Evolutionary conservation across 2,888 invertebrate species (phyloP).

Genomic region (Acrobasis suavella): DNA sequence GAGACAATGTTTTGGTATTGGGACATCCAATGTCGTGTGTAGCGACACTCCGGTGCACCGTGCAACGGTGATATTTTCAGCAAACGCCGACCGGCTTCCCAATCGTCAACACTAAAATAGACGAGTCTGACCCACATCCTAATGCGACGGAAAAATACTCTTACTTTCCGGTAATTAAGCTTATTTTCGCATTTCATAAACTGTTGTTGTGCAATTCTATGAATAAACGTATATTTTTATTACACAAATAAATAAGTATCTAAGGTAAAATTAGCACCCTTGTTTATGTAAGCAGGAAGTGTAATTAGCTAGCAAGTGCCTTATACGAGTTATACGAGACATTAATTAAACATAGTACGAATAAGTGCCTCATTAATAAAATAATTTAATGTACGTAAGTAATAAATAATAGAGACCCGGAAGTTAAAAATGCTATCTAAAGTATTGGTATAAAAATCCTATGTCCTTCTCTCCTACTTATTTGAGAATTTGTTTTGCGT

Average conservation of each 20-base stretch:
- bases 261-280: background rate
- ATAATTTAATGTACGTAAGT: no score
- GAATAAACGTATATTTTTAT: slow-evolving; percentile 4
- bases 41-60: slow-evolving; percentile 55
- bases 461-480: no score
- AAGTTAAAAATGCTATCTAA: no score
- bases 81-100: slow-evolving; percentile 62
- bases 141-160: slow-evolving; percentile 40
- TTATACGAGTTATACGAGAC: background rate
- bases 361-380: no score
- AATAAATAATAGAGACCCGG: no score
- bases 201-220: slow-evolving; percentile 20
- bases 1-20: slow-evolving; percentile 1
- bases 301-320: background rate
- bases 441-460: no score
- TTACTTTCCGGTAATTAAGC: slow-evolving; percentile 23
- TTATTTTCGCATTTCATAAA: slow-evolving; percentile 33
- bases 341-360: no score
- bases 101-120: slow-evolving; percentile 69
- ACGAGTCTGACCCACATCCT: slow-evolving; percentile 70
- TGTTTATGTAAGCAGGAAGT: background rate
- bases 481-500: no score
- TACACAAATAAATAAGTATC: background rate
- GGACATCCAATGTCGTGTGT: slow-evolving; percentile 42
- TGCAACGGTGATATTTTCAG: slow-evolving; percentile 72